Percentiles rank a stretch among this genome's conserved stretches.
Conservation (phyloP, 2,797 vertebrate genomes). For the Esox lucius region DNA sequence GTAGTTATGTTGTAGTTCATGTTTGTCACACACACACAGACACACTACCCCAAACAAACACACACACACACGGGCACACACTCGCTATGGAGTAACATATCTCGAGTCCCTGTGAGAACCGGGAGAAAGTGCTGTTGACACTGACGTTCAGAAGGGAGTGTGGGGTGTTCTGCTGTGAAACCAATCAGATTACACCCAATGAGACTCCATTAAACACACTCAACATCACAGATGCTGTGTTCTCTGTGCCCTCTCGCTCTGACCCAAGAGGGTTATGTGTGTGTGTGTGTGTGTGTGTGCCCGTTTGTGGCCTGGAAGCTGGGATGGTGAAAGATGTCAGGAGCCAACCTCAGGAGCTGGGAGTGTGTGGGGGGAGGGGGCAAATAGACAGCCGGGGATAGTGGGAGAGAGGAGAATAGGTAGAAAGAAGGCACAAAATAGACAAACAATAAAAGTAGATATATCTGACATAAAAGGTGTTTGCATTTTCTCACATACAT, state of each 20-base stretch:
- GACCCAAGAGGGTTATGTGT: neutral
- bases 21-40: neutral
- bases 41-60: conserved; percentile 5
- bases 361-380: conserved; percentile 5
- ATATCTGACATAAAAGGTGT: too few relatives aligned
- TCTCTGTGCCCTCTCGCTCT: neutral
- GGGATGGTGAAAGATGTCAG: conserved; percentile 8
- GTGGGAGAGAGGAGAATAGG: neutral
- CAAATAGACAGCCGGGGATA: neutral
- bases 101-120: neutral
- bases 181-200: conserved; percentile 14
- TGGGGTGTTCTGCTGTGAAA: conserved; percentile 10
- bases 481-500: too few relatives aligned
- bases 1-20: too few relatives aligned
- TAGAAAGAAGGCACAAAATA: conserved; percentile 13
- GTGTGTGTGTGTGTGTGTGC: neutral
- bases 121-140: conserved; percentile 8
- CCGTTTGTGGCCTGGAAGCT: neutral
- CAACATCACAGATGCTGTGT: neutral
- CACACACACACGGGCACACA: conserved; percentile 12
- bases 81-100: neutral
- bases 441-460: neutral
- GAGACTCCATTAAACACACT: conserved; percentile 14
- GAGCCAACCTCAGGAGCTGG: conserved; percentile 1
- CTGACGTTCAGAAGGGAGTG: neutral